Percentiles rank a stretch among this genome's conserved stretches.
Conservation (phyloP, 2,797 vertebrate species). For the Melanotaenia trifasciata region DNA sequence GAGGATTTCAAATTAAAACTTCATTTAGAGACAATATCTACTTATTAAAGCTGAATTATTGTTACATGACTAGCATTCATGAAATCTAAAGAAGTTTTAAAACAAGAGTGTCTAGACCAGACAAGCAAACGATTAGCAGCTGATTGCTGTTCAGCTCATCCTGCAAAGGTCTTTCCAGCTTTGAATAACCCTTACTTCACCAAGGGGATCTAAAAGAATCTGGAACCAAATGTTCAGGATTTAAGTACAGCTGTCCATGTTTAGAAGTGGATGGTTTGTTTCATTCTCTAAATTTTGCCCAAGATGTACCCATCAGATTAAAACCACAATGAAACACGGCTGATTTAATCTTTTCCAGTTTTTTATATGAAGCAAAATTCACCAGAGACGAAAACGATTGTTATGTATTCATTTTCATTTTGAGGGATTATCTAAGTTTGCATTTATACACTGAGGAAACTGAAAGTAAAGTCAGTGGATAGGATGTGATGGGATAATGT, state of each 20-base stretch:
- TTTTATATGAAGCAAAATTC: slow-evolving; percentile 41
- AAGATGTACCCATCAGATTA: slow-evolving; percentile 64
- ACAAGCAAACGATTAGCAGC: slow-evolving; percentile 53
- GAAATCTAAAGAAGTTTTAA: slow-evolving; percentile 8
- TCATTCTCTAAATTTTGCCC: slow-evolving; percentile 39
- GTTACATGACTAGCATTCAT: slow-evolving; percentile 2
- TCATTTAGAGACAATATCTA: not conserved
- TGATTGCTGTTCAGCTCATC: slow-evolving; percentile 51
- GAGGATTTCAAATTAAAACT: slow-evolving; percentile 1
- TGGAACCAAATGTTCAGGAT: slow-evolving; percentile 28
- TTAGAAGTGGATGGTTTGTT: slow-evolving; percentile 33
- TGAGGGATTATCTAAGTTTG: slow-evolving; percentile 44
- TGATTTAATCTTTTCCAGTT: slow-evolving; percentile 45
- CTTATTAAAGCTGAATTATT: not conserved
- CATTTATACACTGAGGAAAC: slow-evolving; percentile 23
- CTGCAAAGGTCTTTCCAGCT: slow-evolving; percentile 39
- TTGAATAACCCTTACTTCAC: slow-evolving; percentile 41
- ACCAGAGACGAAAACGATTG: slow-evolving; percentile 42
- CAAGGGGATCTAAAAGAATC: slow-evolving; percentile 47
- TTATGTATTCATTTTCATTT: slow-evolving; percentile 41
- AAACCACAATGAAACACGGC: slow-evolving; percentile 53
- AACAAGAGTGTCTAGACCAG: slow-evolving; percentile 20
- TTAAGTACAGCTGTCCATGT: slow-evolving; percentile 42
- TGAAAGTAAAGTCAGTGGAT: slow-evolving; percentile 20
- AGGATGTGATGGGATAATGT: slow-evolving; percentile 8